Evolutionary conservation across 2,113 vertebrate genomes (phyloP), one percentile per base, ranked within the genome.

Genomic region (Gambusia affinis): DNA sequence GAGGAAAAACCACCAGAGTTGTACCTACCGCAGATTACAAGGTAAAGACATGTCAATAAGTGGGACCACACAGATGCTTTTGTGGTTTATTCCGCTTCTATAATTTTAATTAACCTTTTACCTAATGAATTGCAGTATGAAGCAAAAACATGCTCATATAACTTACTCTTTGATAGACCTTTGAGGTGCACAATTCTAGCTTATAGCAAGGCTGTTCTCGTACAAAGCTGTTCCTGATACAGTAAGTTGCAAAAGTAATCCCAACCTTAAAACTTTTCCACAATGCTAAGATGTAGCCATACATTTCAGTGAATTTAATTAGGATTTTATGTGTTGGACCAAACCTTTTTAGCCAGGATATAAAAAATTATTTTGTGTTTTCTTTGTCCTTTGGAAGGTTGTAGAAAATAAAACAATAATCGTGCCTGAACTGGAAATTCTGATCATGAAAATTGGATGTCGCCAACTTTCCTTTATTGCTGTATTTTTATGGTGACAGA

Each of bases 11-110:
- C 63, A 33, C 42, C 39, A 72, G 76, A 83, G 61, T 72, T 79
- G 39, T 84, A 90, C 91, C 83, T 92, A 88, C 84, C 82, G 76
- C 88, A 87, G 81, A 82, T 73, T 82, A 27, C 81, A 67, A 44
- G 51, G 62, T 81, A 54, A 80, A 78, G 78, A 67, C 64, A 19
- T 62, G 65, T 81, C 68, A 79, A 70, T 75, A 76, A 63, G 60
- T 64, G 82, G 82, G 84, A 86, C 87, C 84, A 82, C 79, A 86
- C 74, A 82, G 64, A 37, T 29, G 54, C 37, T 77, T 39, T 39
- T 70, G 73, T 79, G 75, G 79, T 87, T 72, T 70, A 1, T 78
- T 79, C 60, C 73, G 75, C 78, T 73, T 70, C 70, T 81, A 72
- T 67, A 75, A 79, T 81, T 64, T 64, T 65, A 74, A 65, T 64